phyloP scores from a whole-genome alignment of 1,140 invertebrate species.

The Drosophila nannoptera region DNA sequence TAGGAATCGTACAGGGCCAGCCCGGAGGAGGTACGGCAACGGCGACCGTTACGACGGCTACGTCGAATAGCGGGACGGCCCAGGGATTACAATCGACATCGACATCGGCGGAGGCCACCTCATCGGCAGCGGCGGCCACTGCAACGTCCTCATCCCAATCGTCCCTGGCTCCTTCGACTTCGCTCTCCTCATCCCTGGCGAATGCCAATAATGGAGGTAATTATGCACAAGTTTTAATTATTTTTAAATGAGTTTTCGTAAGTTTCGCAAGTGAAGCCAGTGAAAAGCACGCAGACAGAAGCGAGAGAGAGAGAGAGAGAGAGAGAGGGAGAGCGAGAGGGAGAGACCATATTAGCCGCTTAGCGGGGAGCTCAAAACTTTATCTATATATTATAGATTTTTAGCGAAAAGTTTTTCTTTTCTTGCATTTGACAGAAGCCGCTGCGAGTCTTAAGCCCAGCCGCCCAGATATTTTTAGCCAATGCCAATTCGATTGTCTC shows the following conservation, averaged over 20 bases:
- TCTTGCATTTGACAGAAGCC: slow-evolving; percentile 51
- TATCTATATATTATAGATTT: slow-evolving; percentile 34
- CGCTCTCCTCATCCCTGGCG: slow-evolving; percentile 74
- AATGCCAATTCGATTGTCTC: slow-evolving; percentile 46
- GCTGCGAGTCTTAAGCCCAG: slow-evolving; percentile 20
- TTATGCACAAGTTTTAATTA: slow-evolving; percentile 79
- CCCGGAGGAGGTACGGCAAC: slow-evolving; percentile 73
- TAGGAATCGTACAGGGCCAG: slow-evolving; percentile 77
- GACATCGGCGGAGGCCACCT: slow-evolving; percentile 66
- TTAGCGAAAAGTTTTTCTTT: slow-evolving; percentile 48
- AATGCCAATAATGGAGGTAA: slow-evolving; percentile 79
- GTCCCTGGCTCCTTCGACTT: slow-evolving; percentile 63
- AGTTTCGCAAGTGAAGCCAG: slow-evolving; percentile 44
- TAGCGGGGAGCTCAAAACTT: slow-evolving; percentile 1
- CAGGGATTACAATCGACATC: slow-evolving; percentile 70
- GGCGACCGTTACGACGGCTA: slow-evolving; percentile 61
- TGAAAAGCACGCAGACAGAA: not conserved
- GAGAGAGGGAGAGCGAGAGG: slow-evolving; percentile 25
- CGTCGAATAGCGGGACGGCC: slow-evolving; percentile 68
- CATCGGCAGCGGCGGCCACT: slow-evolving; percentile 49
- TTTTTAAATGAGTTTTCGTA: slow-evolving; percentile 79
- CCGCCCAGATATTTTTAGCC: slow-evolving; percentile 40
- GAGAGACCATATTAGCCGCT: slow-evolving; percentile 27
- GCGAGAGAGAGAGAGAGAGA: slow-evolving; percentile 2
- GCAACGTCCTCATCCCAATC: slow-evolving; percentile 68